Evolutionary conservation across 2,797 vertebrate species (phyloP).

Genomic region (Sitta carolinensis): DNA sequence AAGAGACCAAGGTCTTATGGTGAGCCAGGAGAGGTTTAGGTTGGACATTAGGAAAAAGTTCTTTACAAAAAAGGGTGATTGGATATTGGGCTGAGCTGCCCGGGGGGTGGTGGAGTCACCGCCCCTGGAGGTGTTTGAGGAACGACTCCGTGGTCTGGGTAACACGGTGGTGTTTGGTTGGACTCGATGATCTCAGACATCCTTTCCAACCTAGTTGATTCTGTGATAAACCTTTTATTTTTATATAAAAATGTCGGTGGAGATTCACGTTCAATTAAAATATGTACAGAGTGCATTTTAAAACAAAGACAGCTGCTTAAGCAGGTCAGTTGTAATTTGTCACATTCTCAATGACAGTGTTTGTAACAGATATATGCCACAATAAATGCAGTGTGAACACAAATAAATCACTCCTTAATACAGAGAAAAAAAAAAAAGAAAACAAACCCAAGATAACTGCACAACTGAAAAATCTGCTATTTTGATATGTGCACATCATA

Average conservation of each 20-base stretch:
- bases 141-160: not conserved
- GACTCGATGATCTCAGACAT: not conserved
- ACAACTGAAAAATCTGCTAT: not conserved
- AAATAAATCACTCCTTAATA: not conserved
- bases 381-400: not conserved
- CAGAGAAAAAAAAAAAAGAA: not conserved
- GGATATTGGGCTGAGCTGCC: not conserved
- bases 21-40: not conserved
- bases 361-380: not conserved
- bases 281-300: not conserved
- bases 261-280: not conserved
- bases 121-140: not conserved
- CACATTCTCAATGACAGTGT: not conserved
- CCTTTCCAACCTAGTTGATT: not conserved
- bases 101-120: not conserved
- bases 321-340: not conserved
- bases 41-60: not conserved
- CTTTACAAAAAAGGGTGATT: not conserved
- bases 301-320: not conserved
- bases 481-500: not conserved
- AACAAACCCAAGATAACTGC: fast-evolving
- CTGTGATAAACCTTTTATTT: not conserved
- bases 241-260: too few relatives aligned
- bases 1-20: fast-evolving
- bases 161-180: not conserved